Conservation (phyloP, 2,113 vertebrate species). For the Danionella cerebrum region DNA sequence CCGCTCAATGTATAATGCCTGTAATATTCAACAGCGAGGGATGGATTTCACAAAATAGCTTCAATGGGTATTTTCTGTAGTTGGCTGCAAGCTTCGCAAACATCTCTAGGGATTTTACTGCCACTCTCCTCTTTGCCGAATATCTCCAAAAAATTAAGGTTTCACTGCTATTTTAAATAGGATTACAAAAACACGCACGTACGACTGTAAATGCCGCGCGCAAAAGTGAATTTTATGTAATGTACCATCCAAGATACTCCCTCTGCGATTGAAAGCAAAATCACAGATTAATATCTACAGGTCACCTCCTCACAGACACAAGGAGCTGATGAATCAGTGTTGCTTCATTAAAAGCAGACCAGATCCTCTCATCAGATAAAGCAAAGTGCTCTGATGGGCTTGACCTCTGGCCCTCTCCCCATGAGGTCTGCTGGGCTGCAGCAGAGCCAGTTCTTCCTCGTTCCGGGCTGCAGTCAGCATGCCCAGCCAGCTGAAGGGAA, state of each 20-base stretch:
- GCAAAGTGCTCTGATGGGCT: slow-evolving; percentile 39
- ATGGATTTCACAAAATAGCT: too few species aligned
- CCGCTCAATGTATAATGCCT: too few species aligned
- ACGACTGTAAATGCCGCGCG: too few species aligned
- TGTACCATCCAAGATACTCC: neutral
- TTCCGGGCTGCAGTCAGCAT: slow-evolving; percentile 44
- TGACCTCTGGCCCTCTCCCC: slow-evolving; percentile 53
- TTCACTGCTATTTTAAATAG: too few species aligned
- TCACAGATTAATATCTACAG: neutral
- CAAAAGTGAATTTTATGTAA: too few species aligned
- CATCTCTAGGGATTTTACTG: too few species aligned
- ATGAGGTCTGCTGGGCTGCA: slow-evolving; percentile 35
- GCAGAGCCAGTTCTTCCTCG: slow-evolving; percentile 48
- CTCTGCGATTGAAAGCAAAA: slow-evolving; percentile 3
- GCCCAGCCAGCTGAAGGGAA: slow-evolving; percentile 46
- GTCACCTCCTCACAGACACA: slow-evolving; percentile 4
- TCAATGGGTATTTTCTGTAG: too few species aligned
- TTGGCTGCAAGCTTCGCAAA: too few species aligned
- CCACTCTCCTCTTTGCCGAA: too few species aligned
- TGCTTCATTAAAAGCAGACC: slow-evolving; percentile 51
- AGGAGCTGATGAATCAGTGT: slow-evolving; percentile 9
- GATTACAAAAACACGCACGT: too few species aligned
- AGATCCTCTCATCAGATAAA: slow-evolving; percentile 45
- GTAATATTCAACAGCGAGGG: too few species aligned
- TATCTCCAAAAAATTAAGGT: too few species aligned